A percentile compares a stretch with the other conserved stretches of the same genome.
phyloP scores from a whole-genome alignment of 2,797 vertebrate species.

The Oreortyx pictus region DNA sequence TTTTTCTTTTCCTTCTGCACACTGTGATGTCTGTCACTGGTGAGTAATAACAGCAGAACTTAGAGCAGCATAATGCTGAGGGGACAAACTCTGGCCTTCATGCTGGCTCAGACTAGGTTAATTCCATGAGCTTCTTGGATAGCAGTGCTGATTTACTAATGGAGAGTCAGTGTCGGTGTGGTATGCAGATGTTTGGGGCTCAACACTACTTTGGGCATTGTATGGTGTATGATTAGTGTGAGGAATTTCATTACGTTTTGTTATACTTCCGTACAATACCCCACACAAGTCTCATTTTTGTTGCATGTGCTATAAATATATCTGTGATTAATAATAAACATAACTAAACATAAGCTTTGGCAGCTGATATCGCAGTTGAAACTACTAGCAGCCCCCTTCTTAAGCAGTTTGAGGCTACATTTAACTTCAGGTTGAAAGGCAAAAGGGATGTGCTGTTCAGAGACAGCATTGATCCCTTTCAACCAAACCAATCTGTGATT shows the following conservation, averaged over 20 bases:
- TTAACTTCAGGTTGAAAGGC: not conserved
- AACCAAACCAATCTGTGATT: too few relatives aligned
- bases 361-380: not conserved
- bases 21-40: not conserved
- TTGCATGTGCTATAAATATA: not conserved
- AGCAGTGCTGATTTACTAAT: not conserved
- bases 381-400: not conserved
- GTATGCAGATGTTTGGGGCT: too few relatives aligned
- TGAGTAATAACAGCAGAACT: not conserved
- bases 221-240: accelerated
- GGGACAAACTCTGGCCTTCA: not conserved
- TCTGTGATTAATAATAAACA: not conserved
- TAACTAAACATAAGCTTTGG: not conserved
- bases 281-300: not conserved
- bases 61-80: accelerated
- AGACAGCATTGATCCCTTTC: not conserved
- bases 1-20: not conserved
- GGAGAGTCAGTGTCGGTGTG: not conserved
- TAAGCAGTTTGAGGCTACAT: not conserved
- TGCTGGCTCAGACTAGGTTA: not conserved
- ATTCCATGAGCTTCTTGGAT: not conserved
- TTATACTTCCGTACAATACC: not conserved
- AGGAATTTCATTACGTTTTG: not conserved
- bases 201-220: not conserved
- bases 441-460: not conserved